These are phyloP conservation scores for Cherax quadricarinatus DNA, from an alignment of 1,140 invertebrate species.

Conservation along the genomic window DNA sequence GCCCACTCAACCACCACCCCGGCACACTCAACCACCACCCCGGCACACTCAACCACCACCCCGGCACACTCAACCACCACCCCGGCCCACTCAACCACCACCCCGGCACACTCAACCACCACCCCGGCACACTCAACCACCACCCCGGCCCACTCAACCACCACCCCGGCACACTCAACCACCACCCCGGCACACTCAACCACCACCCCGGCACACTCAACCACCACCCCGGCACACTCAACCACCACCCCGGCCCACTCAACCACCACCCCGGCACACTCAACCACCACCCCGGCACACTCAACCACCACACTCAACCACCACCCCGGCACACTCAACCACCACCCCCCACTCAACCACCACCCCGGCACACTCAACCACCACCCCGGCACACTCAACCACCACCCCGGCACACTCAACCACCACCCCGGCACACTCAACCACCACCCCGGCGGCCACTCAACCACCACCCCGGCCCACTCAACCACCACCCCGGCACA, in stretches of 20 bases:
- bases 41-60: neutral
- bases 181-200: no score
- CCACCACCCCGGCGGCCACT: neutral
- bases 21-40: no score
- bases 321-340: no score
- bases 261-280: neutral
- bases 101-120: neutral
- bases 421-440: neutral
- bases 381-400: neutral
- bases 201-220: neutral
- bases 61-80: neutral
- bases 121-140: neutral
- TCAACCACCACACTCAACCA: neutral
- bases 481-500: neutral
- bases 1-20: no score
- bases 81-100: neutral
- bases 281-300: no score
- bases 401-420: neutral
- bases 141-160: no score
- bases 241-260: neutral
- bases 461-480: no score
- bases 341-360: neutral
- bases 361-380: no score
- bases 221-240: neutral
- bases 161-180: neutral